Conservation (phyloP, 2,888 invertebrate species). For the Apantesis nais region DNA sequence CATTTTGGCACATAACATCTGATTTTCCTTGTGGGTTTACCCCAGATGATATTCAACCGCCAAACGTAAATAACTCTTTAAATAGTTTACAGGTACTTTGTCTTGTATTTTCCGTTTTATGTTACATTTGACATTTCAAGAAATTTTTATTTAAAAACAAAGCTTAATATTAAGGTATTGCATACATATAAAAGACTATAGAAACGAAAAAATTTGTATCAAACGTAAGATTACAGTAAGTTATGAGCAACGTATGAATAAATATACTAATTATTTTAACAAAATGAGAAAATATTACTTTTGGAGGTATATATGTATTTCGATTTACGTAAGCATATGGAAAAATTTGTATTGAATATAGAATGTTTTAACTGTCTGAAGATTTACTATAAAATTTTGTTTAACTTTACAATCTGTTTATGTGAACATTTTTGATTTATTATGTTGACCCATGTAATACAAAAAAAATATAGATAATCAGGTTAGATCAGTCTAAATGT, state of each 20-base stretch:
- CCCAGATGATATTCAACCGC: slow-evolving; percentile 58
- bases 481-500: not conserved
- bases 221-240: slow-evolving; percentile 18
- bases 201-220: slow-evolving; percentile 6
- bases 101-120: slow-evolving; percentile 34
- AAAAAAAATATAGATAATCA: not conserved
- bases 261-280: slow-evolving; percentile 35
- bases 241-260: slow-evolving; percentile 38
- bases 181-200: not conserved
- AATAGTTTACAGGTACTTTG: slow-evolving; percentile 48
- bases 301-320: slow-evolving; percentile 15
- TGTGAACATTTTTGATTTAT: not conserved
- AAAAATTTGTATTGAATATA: slow-evolving; percentile 40
- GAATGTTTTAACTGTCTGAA: slow-evolving; percentile 52
- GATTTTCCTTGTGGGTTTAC: slow-evolving; percentile 60
- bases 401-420: slow-evolving; percentile 29
- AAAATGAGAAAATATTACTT: slow-evolving; percentile 46
- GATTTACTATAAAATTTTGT: slow-evolving; percentile 52
- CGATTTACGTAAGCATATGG: slow-evolving; percentile 43
- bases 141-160: not conserved
- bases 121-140: slow-evolving; percentile 17
- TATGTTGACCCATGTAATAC: not conserved
- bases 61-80: slow-evolving; percentile 63
- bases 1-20: slow-evolving; percentile 72
- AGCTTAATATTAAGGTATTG: not conserved